These are phyloP conservation scores for Mythimna loreyi DNA, from an alignment of 2,888 invertebrate species.

Conservation along the genomic window DNA sequence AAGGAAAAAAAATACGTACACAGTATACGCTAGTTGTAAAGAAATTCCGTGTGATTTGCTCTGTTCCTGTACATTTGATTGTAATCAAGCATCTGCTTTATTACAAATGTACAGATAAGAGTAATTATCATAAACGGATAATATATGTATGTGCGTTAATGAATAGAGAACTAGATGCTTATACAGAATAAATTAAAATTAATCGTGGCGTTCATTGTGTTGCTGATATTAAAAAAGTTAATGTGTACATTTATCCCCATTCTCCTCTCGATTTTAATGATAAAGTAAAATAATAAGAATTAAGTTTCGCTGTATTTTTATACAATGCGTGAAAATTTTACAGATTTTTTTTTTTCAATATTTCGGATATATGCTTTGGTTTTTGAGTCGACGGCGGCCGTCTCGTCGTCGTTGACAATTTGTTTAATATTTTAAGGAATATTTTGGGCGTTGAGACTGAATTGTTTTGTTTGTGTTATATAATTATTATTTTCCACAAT, in stretches of 20 bases:
- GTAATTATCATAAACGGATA: slow-evolving; percentile 68
- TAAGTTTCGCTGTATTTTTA: slow-evolving; percentile 85
- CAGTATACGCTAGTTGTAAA: slow-evolving; percentile 90
- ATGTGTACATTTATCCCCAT: slow-evolving; percentile 71
- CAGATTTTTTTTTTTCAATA: slow-evolving; percentile 39
- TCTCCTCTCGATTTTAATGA: slow-evolving; percentile 74
- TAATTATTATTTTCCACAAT: slow-evolving; percentile 85
- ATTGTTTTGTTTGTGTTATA: slow-evolving; percentile 90
- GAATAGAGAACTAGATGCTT: slow-evolving; percentile 86
- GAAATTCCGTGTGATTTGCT: slow-evolving; percentile 72
- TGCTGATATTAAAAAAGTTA: slow-evolving; percentile 68
- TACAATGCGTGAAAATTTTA: slow-evolving; percentile 70
- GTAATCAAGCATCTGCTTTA: slow-evolving; percentile 55
- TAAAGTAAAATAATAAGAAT: slow-evolving; percentile 72
- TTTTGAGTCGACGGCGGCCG: slow-evolving; percentile 29
- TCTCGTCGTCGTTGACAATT: slow-evolving; percentile 61
- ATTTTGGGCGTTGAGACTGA: slow-evolving; percentile 90
- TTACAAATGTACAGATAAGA: slow-evolving; percentile 62
- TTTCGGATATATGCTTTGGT: slow-evolving; percentile 51
- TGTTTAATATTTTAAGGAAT: slow-evolving; percentile 81
- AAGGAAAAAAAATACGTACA: slow-evolving; percentile 86
- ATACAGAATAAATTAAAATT: slow-evolving; percentile 76
- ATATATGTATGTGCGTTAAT: slow-evolving; percentile 84
- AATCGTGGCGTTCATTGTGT: slow-evolving; percentile 79
- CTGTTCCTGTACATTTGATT: slow-evolving; percentile 63